Base-by-base conservation (phyloP, 2,888 invertebrate species). In the Pachymerium ferrugineum region DNA sequence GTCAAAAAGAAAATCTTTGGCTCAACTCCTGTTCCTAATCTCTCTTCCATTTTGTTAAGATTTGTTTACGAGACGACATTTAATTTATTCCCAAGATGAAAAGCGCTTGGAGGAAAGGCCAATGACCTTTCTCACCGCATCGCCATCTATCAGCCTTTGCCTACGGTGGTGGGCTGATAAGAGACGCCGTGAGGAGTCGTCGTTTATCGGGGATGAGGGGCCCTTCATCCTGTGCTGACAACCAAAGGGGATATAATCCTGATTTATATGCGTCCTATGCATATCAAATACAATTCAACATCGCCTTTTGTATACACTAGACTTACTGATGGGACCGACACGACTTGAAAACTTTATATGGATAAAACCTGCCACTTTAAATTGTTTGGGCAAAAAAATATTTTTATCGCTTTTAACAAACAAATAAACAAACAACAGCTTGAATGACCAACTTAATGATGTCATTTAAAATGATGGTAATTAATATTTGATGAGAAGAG, bases 1-100 rank as follows among this genome's bases (percentile, higher is more conserved):
- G 14, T 0, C 12, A 14, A 54, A 2, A 8, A 12, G 22, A 1
- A 38, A 38, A 12, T n/a, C 12, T 14, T 28, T 62, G 5, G 3
- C 22, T n/a, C 10, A 3, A 25, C 62, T 25, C 1, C 62, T 28
- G 28, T 28, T 12, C 28, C 28, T 62, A 62, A 62, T n/a, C n/a
- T 62, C 62, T 62, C 14, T 62, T 62, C 62, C 62, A 62, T 62
- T 62, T 62, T 62, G 25, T 28, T 25, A 62, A 62, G 62, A 62
- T 62, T 62, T 62, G 62, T 62, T 62, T 62, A 25, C 62, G 62
- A 62, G 62, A 62, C 62, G 62, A 62, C 62, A 62, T 62, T 62
- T 62, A 62, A 62, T 62, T 62, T 62, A 62, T 62, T 62, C 62
- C 62, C 62, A 62, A 62, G 62, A 62, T 62, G 62, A 62, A 62